Conservation (phyloP, 2,797 vertebrate genomes). For the Philypnodon macrostomus region DNA sequence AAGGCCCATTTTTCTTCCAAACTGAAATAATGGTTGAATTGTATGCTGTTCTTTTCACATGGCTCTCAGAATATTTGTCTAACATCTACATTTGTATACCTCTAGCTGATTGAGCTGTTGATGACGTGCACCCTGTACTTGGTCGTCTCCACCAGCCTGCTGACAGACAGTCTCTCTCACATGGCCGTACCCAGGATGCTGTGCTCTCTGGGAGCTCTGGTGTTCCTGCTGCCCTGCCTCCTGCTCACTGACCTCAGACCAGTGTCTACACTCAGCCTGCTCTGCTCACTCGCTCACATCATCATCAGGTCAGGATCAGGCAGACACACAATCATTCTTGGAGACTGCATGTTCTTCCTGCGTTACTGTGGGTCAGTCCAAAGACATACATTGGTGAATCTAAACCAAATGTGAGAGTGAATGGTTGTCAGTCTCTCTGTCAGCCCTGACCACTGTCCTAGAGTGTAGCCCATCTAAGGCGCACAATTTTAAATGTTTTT, state of each 20-base stretch:
- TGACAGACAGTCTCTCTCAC: conserved; percentile 72
- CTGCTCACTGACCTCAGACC: conserved; percentile 79
- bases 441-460: too few relatives aligned
- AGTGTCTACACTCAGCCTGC: conserved; percentile 78
- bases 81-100: too few relatives aligned
- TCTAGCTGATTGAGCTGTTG: conserved; percentile 76
- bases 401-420: neutral
- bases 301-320: conserved; percentile 68
- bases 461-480: too few relatives aligned
- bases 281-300: conserved; percentile 84
- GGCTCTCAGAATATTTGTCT: too few relatives aligned
- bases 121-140: conserved; percentile 82
- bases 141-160: conserved; percentile 77
- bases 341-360: too few relatives aligned
- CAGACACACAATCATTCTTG: too few relatives aligned
- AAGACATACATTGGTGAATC: too few relatives aligned
- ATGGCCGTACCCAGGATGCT: conserved; percentile 62
- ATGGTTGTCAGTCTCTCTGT: neutral
- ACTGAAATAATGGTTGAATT: too few relatives aligned
- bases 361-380: too few relatives aligned
- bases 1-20: too few relatives aligned
- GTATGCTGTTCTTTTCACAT: too few relatives aligned
- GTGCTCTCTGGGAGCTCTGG: conserved; percentile 73
- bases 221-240: conserved; percentile 76
- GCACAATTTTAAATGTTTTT: too few relatives aligned